Base-by-base conservation (phyloP, 2,888 invertebrate species). In the Arge pagana region DNA sequence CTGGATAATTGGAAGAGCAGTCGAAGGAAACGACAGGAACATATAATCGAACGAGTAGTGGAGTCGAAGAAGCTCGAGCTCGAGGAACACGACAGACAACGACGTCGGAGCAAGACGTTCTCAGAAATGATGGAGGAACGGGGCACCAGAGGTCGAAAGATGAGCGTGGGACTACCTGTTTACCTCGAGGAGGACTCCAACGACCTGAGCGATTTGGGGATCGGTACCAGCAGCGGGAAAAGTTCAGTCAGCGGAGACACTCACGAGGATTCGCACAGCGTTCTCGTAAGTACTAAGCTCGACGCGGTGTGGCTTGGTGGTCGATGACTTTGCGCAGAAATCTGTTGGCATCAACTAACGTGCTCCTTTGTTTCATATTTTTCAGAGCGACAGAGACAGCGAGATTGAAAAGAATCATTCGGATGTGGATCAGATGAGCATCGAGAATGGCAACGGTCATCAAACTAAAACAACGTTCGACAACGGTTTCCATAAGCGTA, bases 1-100 rank as follows among this genome's bases (percentile, higher is more conserved):
- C 82, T 93, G 80, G 93, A 93, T 79, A 93, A 89, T 78, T 93
- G 93, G 95, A 95, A 95, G 81, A 90, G 89, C 62, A 91, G 91
- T 61, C 83, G 95, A 68, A 87, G 94, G 84, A 93, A 94, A 86
- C 86, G 90, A 51, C 92, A 93, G 66, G 92, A 93, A 70, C 91
- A 92, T 76, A 92, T 92, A 63, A 91, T 93, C 70, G 92, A 92
- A 78, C 83, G 93, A 62, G 91, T 91, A 63, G 91, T 92, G 59
- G 93, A 93, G 79, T 91, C 92, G 65, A 90, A 92, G 69, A 89
- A 90, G 76, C 82, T 90, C 72, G 91, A 93, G 78, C 83, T 87
- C 74, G 91, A 90, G 65, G 87, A 89, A 68, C 80, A 83, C 76
- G 84, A 83, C 71, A 83, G 88, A 76, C 78, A 81, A 61, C 83